Conservation (phyloP, 2,888 invertebrate genomes). For the Anthophora plumipes region DNA sequence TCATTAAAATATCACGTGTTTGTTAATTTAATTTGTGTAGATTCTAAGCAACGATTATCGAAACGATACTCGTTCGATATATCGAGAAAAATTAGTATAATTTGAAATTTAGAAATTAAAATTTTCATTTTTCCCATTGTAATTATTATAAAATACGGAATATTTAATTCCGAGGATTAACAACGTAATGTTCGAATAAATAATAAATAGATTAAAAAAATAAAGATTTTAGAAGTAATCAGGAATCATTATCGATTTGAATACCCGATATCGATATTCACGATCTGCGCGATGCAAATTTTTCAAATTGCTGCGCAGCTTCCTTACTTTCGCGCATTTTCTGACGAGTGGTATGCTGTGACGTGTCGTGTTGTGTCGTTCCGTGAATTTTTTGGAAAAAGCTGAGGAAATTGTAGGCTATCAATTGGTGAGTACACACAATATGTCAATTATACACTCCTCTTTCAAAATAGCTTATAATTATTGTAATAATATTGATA, state of each 20-base stretch:
- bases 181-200: not conserved
- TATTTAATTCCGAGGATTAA: not conserved
- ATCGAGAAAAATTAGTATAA: not conserved
- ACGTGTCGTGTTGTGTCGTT: too few relatives aligned
- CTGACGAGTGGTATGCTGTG: not conserved
- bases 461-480: not conserved
- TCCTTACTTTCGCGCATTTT: not conserved
- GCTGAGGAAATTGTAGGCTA: not conserved
- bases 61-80: slow-evolving; percentile 17
- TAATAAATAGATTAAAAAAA: not conserved
- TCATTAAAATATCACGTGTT: not conserved
- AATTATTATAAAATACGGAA: too few relatives aligned
- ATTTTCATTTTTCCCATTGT: not conserved
- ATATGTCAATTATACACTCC: not conserved
- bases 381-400: not conserved
- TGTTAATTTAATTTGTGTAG: not conserved
- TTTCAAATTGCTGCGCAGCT: slow-evolving; percentile 24
- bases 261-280: slow-evolving; percentile 5
- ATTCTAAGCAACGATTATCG: not conserved
- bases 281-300: slow-evolving; percentile 5
- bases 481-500: not conserved
- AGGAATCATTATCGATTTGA: slow-evolving; percentile 1
- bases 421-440: not conserved
- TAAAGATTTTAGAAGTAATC: not conserved
- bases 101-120: not conserved